phyloP scores from a whole-genome alignment of 2,113 vertebrate species.

The Oncorhynchus tshawytscha region DNA sequence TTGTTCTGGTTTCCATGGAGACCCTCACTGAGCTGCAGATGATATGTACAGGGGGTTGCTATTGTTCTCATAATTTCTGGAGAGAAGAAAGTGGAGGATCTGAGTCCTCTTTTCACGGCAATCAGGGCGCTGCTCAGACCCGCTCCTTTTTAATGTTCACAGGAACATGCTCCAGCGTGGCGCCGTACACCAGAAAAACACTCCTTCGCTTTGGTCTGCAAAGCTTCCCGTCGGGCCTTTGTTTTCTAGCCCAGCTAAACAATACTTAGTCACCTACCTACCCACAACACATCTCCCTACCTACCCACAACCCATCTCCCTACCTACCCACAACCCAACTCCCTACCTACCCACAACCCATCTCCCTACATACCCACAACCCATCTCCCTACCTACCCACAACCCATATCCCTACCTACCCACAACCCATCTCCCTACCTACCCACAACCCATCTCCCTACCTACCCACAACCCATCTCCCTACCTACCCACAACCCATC shows the following conservation, averaged over 20 bases:
- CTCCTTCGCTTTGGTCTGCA: not conserved
- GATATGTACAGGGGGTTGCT: slow-evolving; percentile 19
- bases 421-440: too few relatives aligned
- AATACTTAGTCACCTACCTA: not conserved
- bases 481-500: too few relatives aligned
- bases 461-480: too few relatives aligned
- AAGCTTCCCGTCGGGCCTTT: not conserved
- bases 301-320: too few relatives aligned
- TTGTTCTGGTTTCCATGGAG: slow-evolving; percentile 49
- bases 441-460: too few relatives aligned
- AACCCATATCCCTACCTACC: too few relatives aligned
- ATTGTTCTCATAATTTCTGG: slow-evolving; percentile 45
- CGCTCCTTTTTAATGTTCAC: slow-evolving; percentile 1
- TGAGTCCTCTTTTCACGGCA: slow-evolving; percentile 14
- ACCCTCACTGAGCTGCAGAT: slow-evolving; percentile 39
- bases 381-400: too few relatives aligned
- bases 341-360: too few relatives aligned
- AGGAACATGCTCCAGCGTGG: not conserved
- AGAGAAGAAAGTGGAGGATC: slow-evolving; percentile 29
- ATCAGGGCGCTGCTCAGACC: not conserved
- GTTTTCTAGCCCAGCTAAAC: not conserved
- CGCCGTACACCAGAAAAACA: too few relatives aligned
- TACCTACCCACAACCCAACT: too few relatives aligned
- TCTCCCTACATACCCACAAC: too few relatives aligned
- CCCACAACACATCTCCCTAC: too few relatives aligned